Evolutionary conservation across 2,888 invertebrate species (phyloP).

Genomic region (Matsumyia berberina): DNA sequence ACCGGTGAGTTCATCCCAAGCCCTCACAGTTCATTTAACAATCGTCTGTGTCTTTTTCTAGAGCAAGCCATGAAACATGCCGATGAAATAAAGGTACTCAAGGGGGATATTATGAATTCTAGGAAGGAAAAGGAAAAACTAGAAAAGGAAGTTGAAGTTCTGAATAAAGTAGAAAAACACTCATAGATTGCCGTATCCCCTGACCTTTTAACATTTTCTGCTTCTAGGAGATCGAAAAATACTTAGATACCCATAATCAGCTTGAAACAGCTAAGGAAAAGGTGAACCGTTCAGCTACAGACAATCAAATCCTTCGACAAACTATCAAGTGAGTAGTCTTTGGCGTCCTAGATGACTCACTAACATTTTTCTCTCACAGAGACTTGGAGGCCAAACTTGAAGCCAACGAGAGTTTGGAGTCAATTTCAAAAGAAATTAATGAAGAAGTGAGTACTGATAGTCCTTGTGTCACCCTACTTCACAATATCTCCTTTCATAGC

Average conservation of each 20-base stretch:
- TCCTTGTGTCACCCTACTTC: too few species aligned
- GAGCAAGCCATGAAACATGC: constrained; percentile 42
- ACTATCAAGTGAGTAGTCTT: constrained; percentile 22
- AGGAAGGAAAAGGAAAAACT: constrained; percentile 23
- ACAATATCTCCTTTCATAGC: constrained; percentile 28
- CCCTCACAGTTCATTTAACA: not conserved
- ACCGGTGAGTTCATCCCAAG: not conserved
- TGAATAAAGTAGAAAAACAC: constrained; percentile 36
- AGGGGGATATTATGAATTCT: not conserved
- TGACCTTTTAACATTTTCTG: not conserved
- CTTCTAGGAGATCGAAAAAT: constrained; percentile 31
- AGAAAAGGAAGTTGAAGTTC: constrained; percentile 29
- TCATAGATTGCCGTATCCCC: too few species aligned
- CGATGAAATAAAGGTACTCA: constrained; percentile 19
- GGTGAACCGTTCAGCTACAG: not conserved
- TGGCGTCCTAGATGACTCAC: too few species aligned
- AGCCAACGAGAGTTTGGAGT: not conserved
- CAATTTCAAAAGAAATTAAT: not conserved
- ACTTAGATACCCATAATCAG: not conserved
- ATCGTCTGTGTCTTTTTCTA: not conserved
- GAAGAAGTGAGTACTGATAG: constrained; percentile 30
- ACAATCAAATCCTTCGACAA: constrained; percentile 29
- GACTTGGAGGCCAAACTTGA: constrained; percentile 23
- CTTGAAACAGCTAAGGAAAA: not conserved
- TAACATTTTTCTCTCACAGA: not conserved